Evolutionary conservation across 2,888 invertebrate species (phyloP), one percentile per base, ranked within the genome.

Genomic region (Cryptus viduatorius): DNA sequence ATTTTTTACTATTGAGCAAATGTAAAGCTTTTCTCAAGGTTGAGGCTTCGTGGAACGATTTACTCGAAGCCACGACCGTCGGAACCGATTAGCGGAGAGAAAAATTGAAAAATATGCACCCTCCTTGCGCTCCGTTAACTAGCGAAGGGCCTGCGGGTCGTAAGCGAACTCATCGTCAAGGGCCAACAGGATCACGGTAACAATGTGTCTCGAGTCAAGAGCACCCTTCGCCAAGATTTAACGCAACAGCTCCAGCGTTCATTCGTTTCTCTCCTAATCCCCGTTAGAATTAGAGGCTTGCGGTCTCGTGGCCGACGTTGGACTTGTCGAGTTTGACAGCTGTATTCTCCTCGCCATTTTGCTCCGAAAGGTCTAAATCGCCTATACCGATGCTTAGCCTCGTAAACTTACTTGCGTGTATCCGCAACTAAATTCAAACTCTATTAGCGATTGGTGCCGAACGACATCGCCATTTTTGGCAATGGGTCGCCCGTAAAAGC

Each of bases 181-280:
- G 78, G 65, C 84, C 83, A 88, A 86, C n/a, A 87, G 91, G 90
- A 91, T 90, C 89, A 79, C 61, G 37, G 85, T 50, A 76, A 84
- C 91, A 91, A 90, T 91, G 87, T 87, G 88, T 87, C 87, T 82
- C 90, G 91, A 92, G 92, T 92, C 92, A 92, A 92, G 91, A 90
- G 90, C 5, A 89, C 88, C 90, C 88, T 88, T 83, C 75, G 82
- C 77, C 85, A 77, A 85, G 85, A 88, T 86, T 86, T 79, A 68
- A 68, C 85, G 81, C 86, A 79, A 85, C 79, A 76, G 64, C 42
- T 37, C 71, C 77, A 53, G 56, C 59, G 71, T 77, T 77, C 65
- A 71, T 56, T 76, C 71, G 71, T 67, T 81, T 65, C 24, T 31
- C 29, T 73, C 72, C 75, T 84, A 80, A 77, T 68, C 50, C 50